A percentile compares a stretch with the other conserved stretches of the same genome.
phyloP scores from a whole-genome alignment of 2,113 vertebrate genomes.

The Nibea albiflora region DNA sequence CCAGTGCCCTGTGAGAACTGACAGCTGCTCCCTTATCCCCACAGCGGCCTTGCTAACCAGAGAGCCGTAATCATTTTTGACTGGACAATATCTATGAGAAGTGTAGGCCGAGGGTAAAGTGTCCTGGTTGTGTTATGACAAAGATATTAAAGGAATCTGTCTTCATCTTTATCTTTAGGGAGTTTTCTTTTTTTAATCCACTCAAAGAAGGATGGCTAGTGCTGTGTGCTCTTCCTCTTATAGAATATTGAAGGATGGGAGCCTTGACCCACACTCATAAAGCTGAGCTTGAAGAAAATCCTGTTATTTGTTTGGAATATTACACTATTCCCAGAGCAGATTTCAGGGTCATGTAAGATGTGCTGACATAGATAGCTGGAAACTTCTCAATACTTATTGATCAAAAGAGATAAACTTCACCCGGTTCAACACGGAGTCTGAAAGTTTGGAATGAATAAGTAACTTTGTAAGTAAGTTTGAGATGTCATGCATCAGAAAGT shows the following conservation, averaged over 20 bases:
- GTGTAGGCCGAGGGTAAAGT: slow-evolving; percentile 22
- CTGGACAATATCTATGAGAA: slow-evolving; percentile 50
- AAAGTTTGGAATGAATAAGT: slow-evolving; percentile 15
- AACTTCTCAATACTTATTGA: not conserved
- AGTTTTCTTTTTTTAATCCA: slow-evolving; percentile 42
- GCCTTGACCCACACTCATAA: slow-evolving; percentile 36
- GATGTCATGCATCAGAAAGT: not conserved
- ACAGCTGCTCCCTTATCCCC: slow-evolving; percentile 30
- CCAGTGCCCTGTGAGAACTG: slow-evolving; percentile 16
- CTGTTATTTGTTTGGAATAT: slow-evolving; percentile 29
- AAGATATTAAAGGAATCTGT: slow-evolving; percentile 73
- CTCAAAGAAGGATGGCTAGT: not conserved
- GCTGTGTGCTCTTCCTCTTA: slow-evolving; percentile 14
- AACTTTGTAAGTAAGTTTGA: not conserved
- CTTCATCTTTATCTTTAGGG: slow-evolving; percentile 59
- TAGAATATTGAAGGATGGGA: slow-evolving; percentile 40
- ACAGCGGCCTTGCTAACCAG: slow-evolving; percentile 25
- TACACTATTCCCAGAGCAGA: not conserved
- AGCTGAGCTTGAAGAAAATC: slow-evolving; percentile 28
- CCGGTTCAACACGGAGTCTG: not conserved
- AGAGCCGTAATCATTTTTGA: slow-evolving; percentile 63
- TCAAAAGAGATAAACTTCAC: not conserved
- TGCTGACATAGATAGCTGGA: slow-evolving; percentile 18
- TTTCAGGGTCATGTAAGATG: slow-evolving; percentile 23
- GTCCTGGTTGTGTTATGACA: slow-evolving; percentile 50